phyloP scores from a whole-genome alignment of 2,113 vertebrate genomes.

The Melanocharis versteri region DNA sequence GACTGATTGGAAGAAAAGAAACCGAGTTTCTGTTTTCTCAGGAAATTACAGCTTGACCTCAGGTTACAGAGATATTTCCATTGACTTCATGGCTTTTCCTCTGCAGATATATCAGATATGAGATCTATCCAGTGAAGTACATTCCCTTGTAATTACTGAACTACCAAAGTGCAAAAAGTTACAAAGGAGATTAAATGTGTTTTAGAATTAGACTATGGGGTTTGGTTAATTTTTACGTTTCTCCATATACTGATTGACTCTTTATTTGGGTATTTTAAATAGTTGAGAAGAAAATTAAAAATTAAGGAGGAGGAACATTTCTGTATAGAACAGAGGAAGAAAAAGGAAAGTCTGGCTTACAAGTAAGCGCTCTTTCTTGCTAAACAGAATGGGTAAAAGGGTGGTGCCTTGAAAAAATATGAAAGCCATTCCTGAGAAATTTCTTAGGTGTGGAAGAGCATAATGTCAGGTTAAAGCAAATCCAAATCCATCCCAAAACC shows the following conservation, averaged over 20 bases:
- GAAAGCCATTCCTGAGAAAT: not conserved
- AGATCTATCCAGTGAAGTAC: not conserved
- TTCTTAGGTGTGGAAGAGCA: not conserved
- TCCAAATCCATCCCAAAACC: not conserved
- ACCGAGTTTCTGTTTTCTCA: not conserved
- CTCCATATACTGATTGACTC: not conserved
- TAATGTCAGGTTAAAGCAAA: not conserved
- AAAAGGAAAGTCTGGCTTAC: not conserved
- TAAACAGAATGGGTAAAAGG: not conserved
- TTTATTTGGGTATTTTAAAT: not conserved
- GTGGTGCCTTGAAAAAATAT: not conserved
- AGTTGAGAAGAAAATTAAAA: not conserved
- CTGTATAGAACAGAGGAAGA: not conserved
- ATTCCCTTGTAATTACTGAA: not conserved
- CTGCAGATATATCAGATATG: not conserved
- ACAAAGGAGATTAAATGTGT: not conserved
- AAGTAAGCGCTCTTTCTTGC: not conserved
- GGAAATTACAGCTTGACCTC: slow-evolving; percentile 20
- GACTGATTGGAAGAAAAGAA: not conserved
- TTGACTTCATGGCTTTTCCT: not conserved
- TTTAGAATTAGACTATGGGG: not conserved
- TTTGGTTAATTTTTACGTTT: not conserved
- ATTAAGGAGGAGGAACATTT: not conserved
- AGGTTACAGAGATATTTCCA: not conserved
- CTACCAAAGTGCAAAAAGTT: not conserved